phyloP scores from a whole-genome alignment of 2,797 vertebrate species.

The Gymnothorax javanicus region DNA sequence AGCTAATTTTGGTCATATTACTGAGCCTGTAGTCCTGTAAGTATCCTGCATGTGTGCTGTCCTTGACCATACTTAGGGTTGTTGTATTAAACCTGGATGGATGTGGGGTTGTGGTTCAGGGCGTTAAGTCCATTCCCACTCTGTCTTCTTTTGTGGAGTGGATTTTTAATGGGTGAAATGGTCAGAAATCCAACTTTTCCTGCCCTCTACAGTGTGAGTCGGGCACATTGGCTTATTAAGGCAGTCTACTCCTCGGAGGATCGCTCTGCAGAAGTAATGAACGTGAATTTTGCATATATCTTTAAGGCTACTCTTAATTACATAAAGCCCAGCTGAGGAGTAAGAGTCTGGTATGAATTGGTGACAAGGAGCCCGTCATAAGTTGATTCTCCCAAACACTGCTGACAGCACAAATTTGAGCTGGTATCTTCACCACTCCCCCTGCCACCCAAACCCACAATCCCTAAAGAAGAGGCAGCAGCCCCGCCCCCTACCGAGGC shows the following conservation, averaged over 20 bases:
- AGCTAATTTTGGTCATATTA: not conserved
- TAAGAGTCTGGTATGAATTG: conserved; percentile 26
- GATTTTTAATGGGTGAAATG: conserved; percentile 24
- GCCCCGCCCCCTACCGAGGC: too few species aligned
- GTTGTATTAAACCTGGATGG: not conserved
- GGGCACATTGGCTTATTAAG: not conserved
- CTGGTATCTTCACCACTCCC: not conserved
- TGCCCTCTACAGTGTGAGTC: not conserved
- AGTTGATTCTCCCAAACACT: conserved; percentile 20
- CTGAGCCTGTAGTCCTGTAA: not conserved
- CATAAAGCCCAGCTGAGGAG: conserved; percentile 39
- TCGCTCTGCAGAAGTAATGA: conserved; percentile 17
- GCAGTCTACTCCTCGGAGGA: not conserved
- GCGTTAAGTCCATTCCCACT: not conserved
- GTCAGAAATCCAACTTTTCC: not conserved
- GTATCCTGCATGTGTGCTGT: not conserved
- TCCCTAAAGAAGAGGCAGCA: not conserved
- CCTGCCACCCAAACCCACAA: not conserved
- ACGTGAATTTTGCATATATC: conserved; percentile 35
- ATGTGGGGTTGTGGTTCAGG: not conserved
- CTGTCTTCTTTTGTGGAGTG: not conserved
- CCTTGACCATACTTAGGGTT: not conserved
- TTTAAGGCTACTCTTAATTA: conserved; percentile 39
- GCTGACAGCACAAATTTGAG: not conserved
- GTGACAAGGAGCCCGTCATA: conserved; percentile 10